Evolutionary conservation across 2,888 invertebrate species (phyloP).

Genomic region (Catonia carolina): DNA sequence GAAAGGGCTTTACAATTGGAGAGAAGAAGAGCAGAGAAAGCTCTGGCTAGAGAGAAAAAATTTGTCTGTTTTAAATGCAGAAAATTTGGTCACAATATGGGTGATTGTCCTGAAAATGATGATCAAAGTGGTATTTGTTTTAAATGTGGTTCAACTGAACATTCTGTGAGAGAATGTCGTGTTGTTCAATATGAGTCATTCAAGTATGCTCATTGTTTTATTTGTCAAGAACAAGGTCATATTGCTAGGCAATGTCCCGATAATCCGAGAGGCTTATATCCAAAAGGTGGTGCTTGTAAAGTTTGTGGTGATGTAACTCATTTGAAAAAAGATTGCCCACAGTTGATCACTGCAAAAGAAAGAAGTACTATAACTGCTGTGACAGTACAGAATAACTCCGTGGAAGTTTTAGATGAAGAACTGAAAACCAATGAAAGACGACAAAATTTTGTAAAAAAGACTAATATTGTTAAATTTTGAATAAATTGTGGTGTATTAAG

Average conservation of each 20-base stretch:
- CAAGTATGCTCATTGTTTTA: conserved; percentile 80
- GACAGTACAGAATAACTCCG: conserved; percentile 43
- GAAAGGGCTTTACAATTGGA: conserved; percentile 60
- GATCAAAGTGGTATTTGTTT: conserved; percentile 66
- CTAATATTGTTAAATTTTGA: conserved; percentile 13
- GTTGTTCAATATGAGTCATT: conserved; percentile 56
- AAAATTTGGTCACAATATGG: conserved; percentile 69
- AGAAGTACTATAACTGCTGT: conserved; percentile 46
- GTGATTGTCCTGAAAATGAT: conserved; percentile 67
- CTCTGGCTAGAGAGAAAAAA: conserved; percentile 56
- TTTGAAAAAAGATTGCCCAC: conserved; percentile 71
- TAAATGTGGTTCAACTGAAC: conserved; percentile 86
- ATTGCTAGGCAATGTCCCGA: conserved; percentile 82
- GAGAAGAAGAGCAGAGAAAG: conserved; percentile 64
- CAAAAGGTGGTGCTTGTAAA: conserved; percentile 75
- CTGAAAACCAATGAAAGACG: no score
- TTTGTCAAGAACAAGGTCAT: conserved; percentile 82
- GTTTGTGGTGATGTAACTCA: conserved; percentile 82
- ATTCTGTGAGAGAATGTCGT: conserved; percentile 66
- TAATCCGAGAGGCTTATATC: conserved; percentile 80
- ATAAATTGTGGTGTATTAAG: no score
- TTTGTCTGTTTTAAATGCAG: conserved; percentile 70
- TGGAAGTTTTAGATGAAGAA: conserved; percentile 45
- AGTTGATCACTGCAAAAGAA: conserved; percentile 47
- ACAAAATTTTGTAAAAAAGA: no score